These are phyloP conservation scores for Solenodon paradoxus DNA, from an alignment of 2,113 vertebrate genomes.

Conservation along the genomic window DNA sequence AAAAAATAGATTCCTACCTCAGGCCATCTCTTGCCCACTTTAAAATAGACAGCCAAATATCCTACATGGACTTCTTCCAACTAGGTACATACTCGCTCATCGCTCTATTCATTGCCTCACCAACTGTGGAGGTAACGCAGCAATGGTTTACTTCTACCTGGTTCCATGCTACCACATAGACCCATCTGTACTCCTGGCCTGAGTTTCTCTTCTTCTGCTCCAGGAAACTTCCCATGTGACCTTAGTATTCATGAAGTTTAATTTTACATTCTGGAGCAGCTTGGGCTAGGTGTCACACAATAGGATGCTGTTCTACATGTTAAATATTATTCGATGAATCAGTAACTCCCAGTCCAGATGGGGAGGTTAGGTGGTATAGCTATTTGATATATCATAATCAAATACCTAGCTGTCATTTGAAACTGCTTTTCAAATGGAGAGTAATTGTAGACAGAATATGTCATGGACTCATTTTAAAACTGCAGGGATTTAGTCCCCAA, in stretches of 20 bases:
- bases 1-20: not conserved
- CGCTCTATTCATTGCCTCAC: not conserved
- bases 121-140: not conserved
- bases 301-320: not conserved
- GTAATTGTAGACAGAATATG: not conserved
- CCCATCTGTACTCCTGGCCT: not conserved
- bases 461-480: not conserved
- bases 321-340: not conserved
- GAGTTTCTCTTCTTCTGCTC: not conserved
- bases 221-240: not conserved
- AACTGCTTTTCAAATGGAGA: not conserved
- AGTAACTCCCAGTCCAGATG: not conserved
- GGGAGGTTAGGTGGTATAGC: not conserved
- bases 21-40: not conserved
- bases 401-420: not conserved
- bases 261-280: not conserved
- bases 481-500: not conserved
- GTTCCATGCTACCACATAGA: not conserved
- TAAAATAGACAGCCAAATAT: not conserved
- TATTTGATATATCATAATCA: not conserved
- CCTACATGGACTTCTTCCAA: not conserved
- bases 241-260: not conserved
- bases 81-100: not conserved
- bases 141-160: not conserved
- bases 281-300: not conserved